Percentiles rank a stretch among this genome's conserved stretches.
Evolutionary conservation across 2,888 invertebrate species (phyloP).

Genomic region (Leistus spinibarbis): DNA sequence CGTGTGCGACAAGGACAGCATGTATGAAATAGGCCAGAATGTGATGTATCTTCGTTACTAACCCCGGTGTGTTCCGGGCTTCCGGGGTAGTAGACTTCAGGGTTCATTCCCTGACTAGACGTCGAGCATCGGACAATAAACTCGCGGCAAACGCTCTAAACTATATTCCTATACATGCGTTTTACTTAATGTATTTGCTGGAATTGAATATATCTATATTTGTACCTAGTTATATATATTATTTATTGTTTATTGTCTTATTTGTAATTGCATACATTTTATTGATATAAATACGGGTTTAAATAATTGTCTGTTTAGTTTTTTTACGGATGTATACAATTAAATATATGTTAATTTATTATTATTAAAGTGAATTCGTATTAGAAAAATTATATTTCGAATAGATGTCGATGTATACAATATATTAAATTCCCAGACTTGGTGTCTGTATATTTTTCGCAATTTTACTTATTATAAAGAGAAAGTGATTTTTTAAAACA

Average conservation of each 20-base stretch:
- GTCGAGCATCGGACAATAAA: background rate
- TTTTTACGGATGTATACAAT: too few relatives aligned
- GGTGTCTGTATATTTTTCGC: too few relatives aligned
- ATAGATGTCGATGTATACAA: too few relatives aligned
- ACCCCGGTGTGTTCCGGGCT: background rate
- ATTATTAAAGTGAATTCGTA: too few relatives aligned
- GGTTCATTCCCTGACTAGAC: constrained; percentile 7
- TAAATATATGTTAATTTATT: too few relatives aligned
- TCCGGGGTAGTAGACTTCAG: background rate
- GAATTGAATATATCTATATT: background rate
- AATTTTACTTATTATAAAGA: background rate
- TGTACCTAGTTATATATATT: background rate
- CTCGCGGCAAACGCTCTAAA: background rate
- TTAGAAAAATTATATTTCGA: too few relatives aligned
- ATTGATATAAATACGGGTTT: background rate
- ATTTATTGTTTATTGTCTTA: background rate
- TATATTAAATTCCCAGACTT: too few relatives aligned
- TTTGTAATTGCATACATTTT: background rate
- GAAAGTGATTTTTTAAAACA: too few relatives aligned
- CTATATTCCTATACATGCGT: background rate
- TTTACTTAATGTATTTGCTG: background rate
- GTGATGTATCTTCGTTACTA: background rate
- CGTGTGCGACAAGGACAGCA: too few relatives aligned
- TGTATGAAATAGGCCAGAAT: background rate
- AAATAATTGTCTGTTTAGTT: background rate